These are phyloP conservation scores for Aromia moschata DNA, from an alignment of 2,888 invertebrate species.

Conservation along the genomic window DNA sequence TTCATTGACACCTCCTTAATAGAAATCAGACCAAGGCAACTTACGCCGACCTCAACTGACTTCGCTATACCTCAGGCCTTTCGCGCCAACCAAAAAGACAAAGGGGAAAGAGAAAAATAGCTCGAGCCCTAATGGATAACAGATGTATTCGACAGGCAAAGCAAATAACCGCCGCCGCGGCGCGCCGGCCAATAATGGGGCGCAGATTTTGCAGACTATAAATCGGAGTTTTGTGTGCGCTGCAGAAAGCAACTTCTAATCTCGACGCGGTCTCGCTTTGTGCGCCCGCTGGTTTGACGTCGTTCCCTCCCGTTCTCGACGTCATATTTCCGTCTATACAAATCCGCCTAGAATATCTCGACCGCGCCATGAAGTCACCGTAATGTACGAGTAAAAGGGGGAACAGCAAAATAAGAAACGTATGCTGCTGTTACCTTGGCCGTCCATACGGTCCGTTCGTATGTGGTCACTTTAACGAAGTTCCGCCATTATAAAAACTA, in stretches of 20 bases:
- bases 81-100: conserved; percentile 23
- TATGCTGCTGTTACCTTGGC: not conserved
- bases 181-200: conserved; percentile 42
- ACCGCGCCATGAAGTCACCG: conserved; percentile 1
- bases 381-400: conserved; percentile 6
- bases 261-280: conserved; percentile 7
- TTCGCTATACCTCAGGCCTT: too few relatives aligned
- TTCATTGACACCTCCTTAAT: too few relatives aligned
- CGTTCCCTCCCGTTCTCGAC: conserved; percentile 19
- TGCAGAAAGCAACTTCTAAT: conserved; percentile 22
- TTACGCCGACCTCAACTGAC: too few relatives aligned
- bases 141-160: conserved; percentile 51
- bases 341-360: conserved; percentile 25
- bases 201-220: conserved; percentile 44
- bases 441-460: too few relatives aligned
- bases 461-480: too few relatives aligned
- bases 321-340: conserved; percentile 40
- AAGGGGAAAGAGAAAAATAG: conserved; percentile 45
- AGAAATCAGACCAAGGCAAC: too few relatives aligned
- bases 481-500: too few relatives aligned
- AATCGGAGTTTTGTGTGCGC: conserved; percentile 36
- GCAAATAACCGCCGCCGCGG: conserved; percentile 45
- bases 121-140: conserved; percentile 50
- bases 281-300: conserved; percentile 29
- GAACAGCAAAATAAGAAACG: conserved; percentile 6